Percentiles rank a stretch among this genome's conserved stretches.
phyloP scores from a whole-genome alignment of 2,888 invertebrate genomes.

The Eupithecia abbreviata region DNA sequence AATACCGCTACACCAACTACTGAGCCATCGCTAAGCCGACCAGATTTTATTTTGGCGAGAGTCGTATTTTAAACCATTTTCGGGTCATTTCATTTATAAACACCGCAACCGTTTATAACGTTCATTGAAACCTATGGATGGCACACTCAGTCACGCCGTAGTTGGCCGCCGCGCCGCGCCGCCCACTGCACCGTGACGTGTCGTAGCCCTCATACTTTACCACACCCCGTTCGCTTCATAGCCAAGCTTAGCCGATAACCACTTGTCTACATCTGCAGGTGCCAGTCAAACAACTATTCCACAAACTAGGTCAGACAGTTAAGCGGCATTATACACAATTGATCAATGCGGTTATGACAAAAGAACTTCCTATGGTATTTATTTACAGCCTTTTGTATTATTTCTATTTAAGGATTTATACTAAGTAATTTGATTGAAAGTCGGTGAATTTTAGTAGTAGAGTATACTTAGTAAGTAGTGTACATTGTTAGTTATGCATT shows the following conservation, averaged over 20 bases:
- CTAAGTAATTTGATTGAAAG: neutral
- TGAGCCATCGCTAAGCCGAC: too few relatives aligned
- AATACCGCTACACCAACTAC: too few relatives aligned
- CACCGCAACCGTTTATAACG: too few relatives aligned
- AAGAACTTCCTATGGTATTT: slow-evolving; percentile 24
- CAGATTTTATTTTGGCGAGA: too few relatives aligned
- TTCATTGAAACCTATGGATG: too few relatives aligned
- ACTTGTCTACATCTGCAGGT: slow-evolving; percentile 33
- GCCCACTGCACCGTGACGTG: too few relatives aligned
- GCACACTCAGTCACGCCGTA: too few relatives aligned
- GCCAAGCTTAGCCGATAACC: neutral
- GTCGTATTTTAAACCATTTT: too few relatives aligned
- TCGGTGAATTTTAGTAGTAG: neutral
- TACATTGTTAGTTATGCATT: too few relatives aligned
- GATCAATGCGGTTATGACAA: slow-evolving; percentile 30
- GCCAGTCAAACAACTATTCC: slow-evolving; percentile 39
- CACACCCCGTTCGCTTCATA: neutral
- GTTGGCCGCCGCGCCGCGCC: too few relatives aligned
- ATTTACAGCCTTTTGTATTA: slow-evolving; percentile 1
- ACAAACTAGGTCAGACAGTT: slow-evolving; percentile 40
- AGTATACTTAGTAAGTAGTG: neutral
- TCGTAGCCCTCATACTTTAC: neutral
- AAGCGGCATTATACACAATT: slow-evolving; percentile 32
- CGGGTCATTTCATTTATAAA: too few relatives aligned
- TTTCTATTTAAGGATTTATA: neutral